Evolutionary conservation across 2,888 invertebrate species (phyloP), one percentile per base, ranked within the genome.

Genomic region (Fragum sueziense): DNA sequence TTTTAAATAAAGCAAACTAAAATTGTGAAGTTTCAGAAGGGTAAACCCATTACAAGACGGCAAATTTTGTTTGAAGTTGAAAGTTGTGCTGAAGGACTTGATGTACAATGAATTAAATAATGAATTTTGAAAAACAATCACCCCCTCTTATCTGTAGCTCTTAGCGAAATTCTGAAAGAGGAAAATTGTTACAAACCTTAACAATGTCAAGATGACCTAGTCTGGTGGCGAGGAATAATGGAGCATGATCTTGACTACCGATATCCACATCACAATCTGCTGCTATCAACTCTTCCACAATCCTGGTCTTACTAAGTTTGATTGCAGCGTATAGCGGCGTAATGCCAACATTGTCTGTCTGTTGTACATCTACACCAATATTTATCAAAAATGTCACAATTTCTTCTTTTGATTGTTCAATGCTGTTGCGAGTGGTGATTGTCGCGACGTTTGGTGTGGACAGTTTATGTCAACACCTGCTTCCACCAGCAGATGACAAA

Each of bases 381-480:
- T 97, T 97, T 86, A 99, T 94, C 87, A 98, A 94, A 86, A 96
- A 96, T 92, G 96, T 95, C 17, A 98, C 98, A 87, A 97, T 97
- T 88, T 97, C 97, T 91, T 76, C 68, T 94, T 98, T 97, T 0
- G 98, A 98, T 22, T 84, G 74, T 59, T 89, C 88, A 37, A 88
- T 85, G 98, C 98, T 93, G 98, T 98, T 97, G 98, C 98, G 86
- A 99, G 94, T 31, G 88, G 98, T 71, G 98, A 98, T 71, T 88
- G 86, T 37, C 78, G 77, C 7, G 82, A 85, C 72, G 79, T 68
- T 33, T 86, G 84, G 52, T 86, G 87, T 6, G 83, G 82, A 25
- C 76, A 52, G 65, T 98, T 98, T 91, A 98, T 98, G 89, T 97
- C 97, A 83, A 98, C 98, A 86, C 97, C 97, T 92, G 96, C 95